Base-by-base conservation (phyloP, 2,797 vertebrate genomes). In the Crocodylus rhombifer region DNA sequence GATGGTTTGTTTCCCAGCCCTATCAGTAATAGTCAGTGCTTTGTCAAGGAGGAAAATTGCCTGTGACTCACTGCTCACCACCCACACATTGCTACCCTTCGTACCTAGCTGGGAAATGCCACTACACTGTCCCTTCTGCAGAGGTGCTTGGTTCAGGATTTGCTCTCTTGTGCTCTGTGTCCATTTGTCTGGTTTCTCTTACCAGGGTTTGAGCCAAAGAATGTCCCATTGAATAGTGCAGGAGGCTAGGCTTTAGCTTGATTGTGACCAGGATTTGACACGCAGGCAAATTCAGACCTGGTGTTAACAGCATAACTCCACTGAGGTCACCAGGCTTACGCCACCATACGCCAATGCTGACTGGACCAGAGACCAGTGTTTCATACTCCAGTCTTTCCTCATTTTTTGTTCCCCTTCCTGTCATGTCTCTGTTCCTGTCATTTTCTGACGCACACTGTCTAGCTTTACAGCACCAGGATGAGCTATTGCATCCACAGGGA, bases 31-130 rank as follows among this genome's bases (percentile, higher is more conserved):
- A 57, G 28, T 42, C 36, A 56, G 10, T 42, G 42, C 42, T 42
- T 42, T 8, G 56, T 42, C 0, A 30, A 82, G 86, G 60, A 61
- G 93, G 93, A 95, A 95, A 86, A 79, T 71, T 62, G 80, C 81
- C 84, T 80, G 80, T 98, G 97, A 98, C 92, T 98, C 98, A 98
- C 79, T 60, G 67, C 63, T 55, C 62, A 16, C 87, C 88, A 63
- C 95, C 97, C 87, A 97, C 97, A 84, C 96, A 36, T 1, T 76
- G 93, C 95, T 97, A 95, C 97, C 97, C 95, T 95, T 97, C 98
- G 97, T 98, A 97, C 97, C 97, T 96, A 90, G 60, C 82, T 84
- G 55, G 96, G 96, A 96, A 97, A 97, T 95, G 97, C 97, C 98
- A 98, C 89, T 76, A 77, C 14, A 84, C 87, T 21, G 85, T 82